These are phyloP conservation scores for Leptarthrus brevirostris DNA, from an alignment of 2,888 invertebrate genomes.

Conservation along the genomic window DNA sequence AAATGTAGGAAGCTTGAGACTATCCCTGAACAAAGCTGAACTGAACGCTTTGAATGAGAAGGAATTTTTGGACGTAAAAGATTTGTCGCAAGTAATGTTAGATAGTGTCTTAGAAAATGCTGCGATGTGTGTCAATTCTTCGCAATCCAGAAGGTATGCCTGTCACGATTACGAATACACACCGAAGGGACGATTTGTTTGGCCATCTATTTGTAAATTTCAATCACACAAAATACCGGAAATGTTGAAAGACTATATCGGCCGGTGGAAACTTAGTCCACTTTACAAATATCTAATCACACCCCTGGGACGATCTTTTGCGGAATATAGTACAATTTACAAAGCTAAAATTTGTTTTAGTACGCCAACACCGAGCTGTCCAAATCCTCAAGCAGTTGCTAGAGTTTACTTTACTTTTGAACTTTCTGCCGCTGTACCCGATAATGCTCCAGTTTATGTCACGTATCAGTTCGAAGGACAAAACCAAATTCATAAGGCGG, in stretches of 20 bases:
- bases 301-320: conserved; percentile 55
- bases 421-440: conserved; percentile 54
- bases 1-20: background rate
- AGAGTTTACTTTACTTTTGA: conserved; percentile 66
- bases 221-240: conserved; percentile 55
- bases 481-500: conserved; percentile 26
- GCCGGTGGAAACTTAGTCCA: conserved; percentile 57
- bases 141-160: background rate
- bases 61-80: background rate
- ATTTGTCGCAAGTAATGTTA: background rate
- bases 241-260: conserved; percentile 56
- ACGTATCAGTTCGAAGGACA: conserved; percentile 52
- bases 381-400: conserved; percentile 67
- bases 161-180: background rate
- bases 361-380: conserved; percentile 66
- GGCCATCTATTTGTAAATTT: conserved; percentile 58
- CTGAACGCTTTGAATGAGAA: background rate
- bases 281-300: conserved; percentile 59
- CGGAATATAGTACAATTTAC: conserved; percentile 60
- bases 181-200: conserved; percentile 42
- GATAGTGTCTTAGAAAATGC: background rate
- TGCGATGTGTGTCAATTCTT: background rate
- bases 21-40: background rate
- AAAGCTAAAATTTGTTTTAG: conserved; percentile 65
- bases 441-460: conserved; percentile 44